Evolutionary conservation across 1,140 invertebrate genomes (phyloP).

Genomic region (Dreissena polymorpha): DNA sequence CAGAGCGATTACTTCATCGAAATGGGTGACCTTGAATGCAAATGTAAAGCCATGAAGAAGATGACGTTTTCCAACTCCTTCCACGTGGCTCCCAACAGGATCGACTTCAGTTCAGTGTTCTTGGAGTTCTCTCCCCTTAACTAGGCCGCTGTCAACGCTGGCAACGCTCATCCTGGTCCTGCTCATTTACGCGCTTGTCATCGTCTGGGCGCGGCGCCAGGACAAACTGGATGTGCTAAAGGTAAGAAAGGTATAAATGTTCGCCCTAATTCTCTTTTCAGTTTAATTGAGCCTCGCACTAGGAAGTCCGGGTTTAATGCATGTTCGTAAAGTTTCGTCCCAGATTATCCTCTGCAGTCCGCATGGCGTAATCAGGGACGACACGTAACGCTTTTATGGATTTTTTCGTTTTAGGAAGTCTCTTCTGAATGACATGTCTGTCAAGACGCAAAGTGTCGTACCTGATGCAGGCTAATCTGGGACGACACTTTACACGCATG

Average conservation of each 20-base stretch:
- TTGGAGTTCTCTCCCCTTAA: constrained; percentile 66
- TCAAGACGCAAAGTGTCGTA: no score
- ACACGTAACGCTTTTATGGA: no score
- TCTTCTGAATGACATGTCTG: no score
- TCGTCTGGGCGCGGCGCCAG: constrained; percentile 79
- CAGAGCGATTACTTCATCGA: constrained; percentile 11
- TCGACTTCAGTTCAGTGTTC: constrained; percentile 82
- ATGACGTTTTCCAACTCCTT: constrained; percentile 68
- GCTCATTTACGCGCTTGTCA: constrained; percentile 76
- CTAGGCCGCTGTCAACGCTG: constrained; percentile 70
- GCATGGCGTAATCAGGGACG: no score
- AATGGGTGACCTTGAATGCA: constrained; percentile 3
- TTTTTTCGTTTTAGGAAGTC: no score
- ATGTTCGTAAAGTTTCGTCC: no score
- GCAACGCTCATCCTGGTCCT: constrained; percentile 78
- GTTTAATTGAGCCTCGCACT: no score
- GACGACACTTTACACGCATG: no score
- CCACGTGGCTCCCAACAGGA: constrained; percentile 80
- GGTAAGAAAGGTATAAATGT: constrained; percentile 42
- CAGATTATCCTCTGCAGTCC: no score
- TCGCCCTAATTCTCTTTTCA: not conserved
- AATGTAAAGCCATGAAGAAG: constrained; percentile 15
- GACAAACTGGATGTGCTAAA: constrained; percentile 75
- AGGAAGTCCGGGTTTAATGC: no score
- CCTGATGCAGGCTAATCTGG: no score